Base-by-base conservation (phyloP, 2,888 invertebrate genomes). In the Alentia gelatinosa region DNA sequence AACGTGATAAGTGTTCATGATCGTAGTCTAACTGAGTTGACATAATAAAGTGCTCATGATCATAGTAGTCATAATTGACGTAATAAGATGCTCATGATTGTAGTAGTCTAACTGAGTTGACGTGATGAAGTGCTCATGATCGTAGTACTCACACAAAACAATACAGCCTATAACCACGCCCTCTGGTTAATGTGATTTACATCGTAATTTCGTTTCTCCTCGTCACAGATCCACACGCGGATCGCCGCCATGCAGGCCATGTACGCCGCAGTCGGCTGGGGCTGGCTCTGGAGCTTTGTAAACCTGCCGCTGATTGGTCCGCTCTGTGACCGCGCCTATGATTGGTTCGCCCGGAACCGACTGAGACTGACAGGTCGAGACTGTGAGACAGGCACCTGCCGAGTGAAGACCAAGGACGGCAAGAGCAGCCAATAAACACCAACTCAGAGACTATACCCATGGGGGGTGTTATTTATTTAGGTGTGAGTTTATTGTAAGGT, bases 341-440 rank as follows among this genome's bases (percentile, higher is more conserved):
- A n/a, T 9, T 90, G 90, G 90, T 90, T 90, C 39, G 90, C 90
- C 40, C 42, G 33, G 5, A 90, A 90, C 86, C 37, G 90, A 63
- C 86, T 90, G 0, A 42, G 75, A 74, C 47, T 68, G 30, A 90
- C 90, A 0, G 37, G 75, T 4, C 4, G 90, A 37, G 86, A 63
- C 9, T 90, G 83, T 37, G 63, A 50, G 23, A 75, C 90, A 4
- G 90, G 42, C 0, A 50, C 50, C 26, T 89, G 89, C 63, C 33
- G 23, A 23, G 37, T 89, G 19, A 89, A 89, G 89, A 39, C 19
- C 1, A 56, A 56, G 19, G 56, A 56, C 56, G n/a, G 56, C 12
- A 56, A 56, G n/a, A 1, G n/a, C 56, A 56, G 19, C n/a, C 19
- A 56, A 56, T 56, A 1, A 56, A n/a, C 3, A 56, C 7, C 7